Evolutionary conservation across 2,888 invertebrate species (phyloP).

Genomic region (Ischnura elegans): DNA sequence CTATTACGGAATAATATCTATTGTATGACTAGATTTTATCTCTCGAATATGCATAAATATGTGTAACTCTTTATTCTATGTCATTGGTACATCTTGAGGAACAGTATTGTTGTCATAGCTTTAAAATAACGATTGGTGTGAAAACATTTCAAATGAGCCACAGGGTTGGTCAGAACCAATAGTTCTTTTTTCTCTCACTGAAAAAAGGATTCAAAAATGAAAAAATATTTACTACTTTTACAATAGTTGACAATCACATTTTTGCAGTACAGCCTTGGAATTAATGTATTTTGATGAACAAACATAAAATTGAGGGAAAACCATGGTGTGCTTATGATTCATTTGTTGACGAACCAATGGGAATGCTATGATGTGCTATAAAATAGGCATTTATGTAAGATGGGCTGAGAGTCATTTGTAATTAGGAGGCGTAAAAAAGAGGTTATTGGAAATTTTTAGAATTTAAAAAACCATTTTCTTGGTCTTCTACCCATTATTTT

Average conservation of each 20-base stretch:
- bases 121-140: conserved; percentile 71
- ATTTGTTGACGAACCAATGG: conserved; percentile 31
- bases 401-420: conserved; percentile 33
- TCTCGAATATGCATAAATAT: conserved; percentile 63
- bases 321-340: conserved; percentile 39
- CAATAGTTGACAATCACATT: conserved; percentile 67
- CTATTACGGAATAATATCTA: conserved; percentile 61
- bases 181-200: conserved; percentile 38
- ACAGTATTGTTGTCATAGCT: conserved; percentile 72
- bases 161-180: conserved; percentile 66
- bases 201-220: conserved; percentile 46
- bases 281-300: conserved; percentile 58
- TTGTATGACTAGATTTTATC: conserved; percentile 61
- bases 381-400: conserved; percentile 8
- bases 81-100: conserved; percentile 67
- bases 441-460: conserved; percentile 36
- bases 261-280: conserved; percentile 63
- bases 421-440: conserved; percentile 10
- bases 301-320: conserved; percentile 46
- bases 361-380: conserved; percentile 11
- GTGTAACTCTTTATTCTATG: conserved; percentile 61
- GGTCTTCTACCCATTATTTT: conserved; percentile 59
- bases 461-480: conserved; percentile 49
- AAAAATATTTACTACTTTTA: conserved; percentile 60
- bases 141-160: conserved; percentile 61